Conservation (phyloP, 2,888 invertebrate species). For the Heliconius ismenius region DNA sequence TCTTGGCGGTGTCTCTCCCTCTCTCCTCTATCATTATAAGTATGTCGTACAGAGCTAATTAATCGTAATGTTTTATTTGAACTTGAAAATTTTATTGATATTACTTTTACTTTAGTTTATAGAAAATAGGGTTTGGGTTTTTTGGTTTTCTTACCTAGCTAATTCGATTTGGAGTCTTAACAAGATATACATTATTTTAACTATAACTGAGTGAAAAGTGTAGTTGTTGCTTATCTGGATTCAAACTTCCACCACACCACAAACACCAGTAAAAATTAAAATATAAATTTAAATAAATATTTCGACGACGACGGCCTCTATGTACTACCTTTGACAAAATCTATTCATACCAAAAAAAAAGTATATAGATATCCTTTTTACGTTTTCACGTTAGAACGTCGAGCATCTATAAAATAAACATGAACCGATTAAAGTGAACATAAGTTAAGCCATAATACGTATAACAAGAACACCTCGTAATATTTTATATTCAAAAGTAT, state of each 20-base stretch:
- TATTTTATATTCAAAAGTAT: constrained; percentile 13
- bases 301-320: too few species aligned
- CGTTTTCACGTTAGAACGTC: too few species aligned
- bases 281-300: too few species aligned
- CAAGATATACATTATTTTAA: too few species aligned
- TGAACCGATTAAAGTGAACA: constrained; percentile 12
- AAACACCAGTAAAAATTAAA: too few species aligned
- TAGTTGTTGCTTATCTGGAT: not conserved
- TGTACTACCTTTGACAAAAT: not conserved
- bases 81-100: not conserved
- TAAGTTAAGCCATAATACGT: not conserved
- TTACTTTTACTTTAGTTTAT: not conserved
- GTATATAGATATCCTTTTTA: too few species aligned
- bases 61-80: not conserved
- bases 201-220: too few species aligned
- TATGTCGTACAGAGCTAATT: not conserved
- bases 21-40: not conserved
- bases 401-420: constrained; percentile 12
- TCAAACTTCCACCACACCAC: too few species aligned
- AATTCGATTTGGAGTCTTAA: too few species aligned
- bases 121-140: too few species aligned
- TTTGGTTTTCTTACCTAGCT: too few species aligned
- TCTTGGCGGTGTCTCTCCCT: not conserved
- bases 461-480: constrained; percentile 9
- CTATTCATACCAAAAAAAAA: constrained; percentile 9